phyloP scores from a whole-genome alignment of 1,140 invertebrate genomes.

The Patella vulgata region DNA sequence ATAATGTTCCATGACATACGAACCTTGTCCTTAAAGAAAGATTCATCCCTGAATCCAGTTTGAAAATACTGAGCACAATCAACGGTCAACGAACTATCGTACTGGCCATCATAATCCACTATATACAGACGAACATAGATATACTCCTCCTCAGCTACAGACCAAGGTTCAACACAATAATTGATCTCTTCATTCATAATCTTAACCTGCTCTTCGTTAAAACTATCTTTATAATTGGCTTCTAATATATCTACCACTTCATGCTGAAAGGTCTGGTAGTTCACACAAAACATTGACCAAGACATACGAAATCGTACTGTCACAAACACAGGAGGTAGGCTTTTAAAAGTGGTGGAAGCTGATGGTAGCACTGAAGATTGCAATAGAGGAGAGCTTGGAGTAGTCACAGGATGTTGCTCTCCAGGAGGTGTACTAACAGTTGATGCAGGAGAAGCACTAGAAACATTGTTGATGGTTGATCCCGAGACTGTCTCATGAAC shows the following conservation, averaged over 20 bases:
- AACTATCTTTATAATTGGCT: constrained; percentile 7
- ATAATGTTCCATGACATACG: no score
- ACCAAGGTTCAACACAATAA: neutral
- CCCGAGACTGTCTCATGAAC: no score
- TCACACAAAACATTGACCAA: constrained; percentile 50
- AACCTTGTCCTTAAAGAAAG: constrained; percentile 47
- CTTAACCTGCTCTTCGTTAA: constrained; percentile 26
- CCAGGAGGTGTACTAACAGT: no score
- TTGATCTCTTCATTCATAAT: constrained; percentile 19
- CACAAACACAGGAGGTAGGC: constrained; percentile 30
- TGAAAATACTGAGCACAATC: constrained; percentile 35
- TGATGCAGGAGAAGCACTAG: neutral
- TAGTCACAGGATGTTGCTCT: neutral
- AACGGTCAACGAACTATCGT: constrained; percentile 40
- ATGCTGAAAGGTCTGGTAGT: constrained; percentile 32
- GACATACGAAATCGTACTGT: constrained; percentile 45
- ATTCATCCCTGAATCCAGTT: constrained; percentile 35
- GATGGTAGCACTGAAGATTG: neutral
- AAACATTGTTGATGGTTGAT: neutral
- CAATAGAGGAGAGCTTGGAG: no score
- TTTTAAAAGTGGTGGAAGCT: neutral
- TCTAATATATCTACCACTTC: constrained; percentile 44
- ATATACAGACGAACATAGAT: constrained; percentile 51
- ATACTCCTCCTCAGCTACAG: constrained; percentile 10
- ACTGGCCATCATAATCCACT: constrained; percentile 39